Evolutionary conservation across 2,113 vertebrate genomes (phyloP).

Genomic region (Oxygymnocypris stewartii): DNA sequence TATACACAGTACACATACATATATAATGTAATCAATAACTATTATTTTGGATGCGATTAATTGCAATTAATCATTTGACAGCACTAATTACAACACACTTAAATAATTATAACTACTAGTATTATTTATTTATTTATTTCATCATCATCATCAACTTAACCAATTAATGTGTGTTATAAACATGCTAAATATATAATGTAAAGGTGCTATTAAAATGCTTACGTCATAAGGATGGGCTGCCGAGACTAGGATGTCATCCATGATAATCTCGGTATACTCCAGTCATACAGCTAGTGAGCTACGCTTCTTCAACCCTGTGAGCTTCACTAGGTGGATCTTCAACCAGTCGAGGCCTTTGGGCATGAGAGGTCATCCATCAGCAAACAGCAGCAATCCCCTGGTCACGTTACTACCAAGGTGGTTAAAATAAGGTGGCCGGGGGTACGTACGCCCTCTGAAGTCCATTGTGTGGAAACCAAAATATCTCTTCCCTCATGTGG

Average conservation of each 20-base stretch:
- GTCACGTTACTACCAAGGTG: conserved; percentile 92
- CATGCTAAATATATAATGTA: too few relatives aligned
- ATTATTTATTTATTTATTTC: too few relatives aligned
- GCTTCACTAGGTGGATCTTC: conserved; percentile 93
- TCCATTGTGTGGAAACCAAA: conserved; percentile 99
- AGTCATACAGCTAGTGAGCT: conserved; percentile 75
- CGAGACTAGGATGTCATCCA: conserved; percentile 88
- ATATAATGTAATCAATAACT: too few relatives aligned
- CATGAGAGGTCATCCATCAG: conserved; percentile 86
- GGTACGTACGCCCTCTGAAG: conserved; percentile 94
- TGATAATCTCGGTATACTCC: conserved; percentile 80
- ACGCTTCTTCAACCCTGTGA: conserved; percentile 89
- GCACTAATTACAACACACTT: too few relatives aligned
- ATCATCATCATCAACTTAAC: too few relatives aligned
- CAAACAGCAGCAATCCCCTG: conserved; percentile 83
- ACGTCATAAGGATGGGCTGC: conserved; percentile 69
- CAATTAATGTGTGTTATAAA: too few relatives aligned
- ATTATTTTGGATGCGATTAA: too few relatives aligned
- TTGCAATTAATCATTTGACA: too few relatives aligned
- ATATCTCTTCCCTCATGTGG: conserved; percentile 80
- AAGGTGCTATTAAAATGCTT: neutral
- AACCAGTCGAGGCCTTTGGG: conserved; percentile 87
- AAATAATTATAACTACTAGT: too few relatives aligned
- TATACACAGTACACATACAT: too few relatives aligned
- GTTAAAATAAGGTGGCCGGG: conserved; percentile 91